Conservation (phyloP, 92 coral and sea anemone species). For the Paragorgia papillata region DNA sequence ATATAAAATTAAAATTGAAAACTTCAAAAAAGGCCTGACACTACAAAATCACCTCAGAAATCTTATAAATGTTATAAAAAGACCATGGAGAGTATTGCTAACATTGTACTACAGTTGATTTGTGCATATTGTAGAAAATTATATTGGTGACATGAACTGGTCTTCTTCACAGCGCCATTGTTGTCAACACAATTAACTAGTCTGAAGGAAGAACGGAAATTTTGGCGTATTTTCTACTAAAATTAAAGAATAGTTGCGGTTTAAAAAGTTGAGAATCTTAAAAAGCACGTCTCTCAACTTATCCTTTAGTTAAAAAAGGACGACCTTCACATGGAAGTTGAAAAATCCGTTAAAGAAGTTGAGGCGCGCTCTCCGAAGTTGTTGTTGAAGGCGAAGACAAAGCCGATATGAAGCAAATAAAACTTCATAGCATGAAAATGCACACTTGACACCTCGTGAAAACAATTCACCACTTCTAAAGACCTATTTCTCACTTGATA, state of each 20-base stretch:
- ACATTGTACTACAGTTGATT: slow-evolving; percentile 14
- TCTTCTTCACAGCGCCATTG: slow-evolving; percentile 19
- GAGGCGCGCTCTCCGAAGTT: slow-evolving; percentile 14
- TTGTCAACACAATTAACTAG: slow-evolving; percentile 4
- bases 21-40: no score
- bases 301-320: neutral
- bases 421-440: neutral
- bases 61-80: neutral
- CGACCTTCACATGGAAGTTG: neutral
- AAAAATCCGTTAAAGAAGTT: slow-evolving; percentile 11
- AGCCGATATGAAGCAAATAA: slow-evolving; percentile 4
- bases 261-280: neutral
- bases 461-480: neutral
- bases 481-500: neutral
- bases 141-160: neutral
- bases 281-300: neutral
- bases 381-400: slow-evolving; percentile 33
- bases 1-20: no score
- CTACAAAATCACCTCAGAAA: slow-evolving; percentile 1
- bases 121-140: slow-evolving; percentile 18
- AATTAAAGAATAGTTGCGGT: neutral
- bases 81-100: neutral
- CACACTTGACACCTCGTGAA: slow-evolving; percentile 23
- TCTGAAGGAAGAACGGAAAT: neutral
- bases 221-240: neutral